A percentile compares a stretch with the other conserved stretches of the same genome.
These are phyloP conservation scores for Salvelinus alpinus DNA, from an alignment of 2,113 vertebrate species.

Conservation along the genomic window DNA sequence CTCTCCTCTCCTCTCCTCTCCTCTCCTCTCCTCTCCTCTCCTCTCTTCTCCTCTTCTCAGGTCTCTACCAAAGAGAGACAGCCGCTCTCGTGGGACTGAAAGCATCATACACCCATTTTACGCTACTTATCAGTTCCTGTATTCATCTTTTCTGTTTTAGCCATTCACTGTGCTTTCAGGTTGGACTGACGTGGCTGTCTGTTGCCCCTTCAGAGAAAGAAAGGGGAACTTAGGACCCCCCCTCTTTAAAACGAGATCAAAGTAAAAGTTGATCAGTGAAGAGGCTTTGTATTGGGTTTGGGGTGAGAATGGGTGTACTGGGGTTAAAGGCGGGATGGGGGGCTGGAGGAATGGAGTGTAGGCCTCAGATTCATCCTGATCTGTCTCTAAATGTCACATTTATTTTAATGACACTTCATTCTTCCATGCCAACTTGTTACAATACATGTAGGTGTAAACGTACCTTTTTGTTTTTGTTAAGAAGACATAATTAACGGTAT, in stretches of 20 bases:
- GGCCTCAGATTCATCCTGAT: background rate
- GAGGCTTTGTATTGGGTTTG: slow-evolving; percentile 34
- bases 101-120: slow-evolving; percentile 75
- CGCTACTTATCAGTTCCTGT: slow-evolving; percentile 71
- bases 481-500: no score
- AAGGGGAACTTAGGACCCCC: slow-evolving; percentile 37
- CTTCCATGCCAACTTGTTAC: background rate
- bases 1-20: slow-evolving; percentile 2
- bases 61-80: slow-evolving; percentile 65
- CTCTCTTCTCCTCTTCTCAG: slow-evolving; percentile 57
- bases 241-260: slow-evolving; percentile 69
- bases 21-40: slow-evolving; percentile 23
- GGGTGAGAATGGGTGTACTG: background rate
- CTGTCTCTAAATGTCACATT: slow-evolving; percentile 28
- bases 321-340: background rate
- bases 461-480: no score
- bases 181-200: slow-evolving; percentile 52
- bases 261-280: slow-evolving; percentile 64
- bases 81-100: slow-evolving; percentile 74
- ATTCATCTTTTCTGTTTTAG: slow-evolving; percentile 66
- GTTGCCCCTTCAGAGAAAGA: slow-evolving; percentile 10
- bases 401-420: slow-evolving; percentile 33
- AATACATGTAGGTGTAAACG: no score
- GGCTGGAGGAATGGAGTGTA: no score
- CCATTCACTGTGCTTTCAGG: slow-evolving; percentile 67